Evolutionary conservation across 2,797 vertebrate species (phyloP).

Genomic region (Serranus cabrilla): DNA sequence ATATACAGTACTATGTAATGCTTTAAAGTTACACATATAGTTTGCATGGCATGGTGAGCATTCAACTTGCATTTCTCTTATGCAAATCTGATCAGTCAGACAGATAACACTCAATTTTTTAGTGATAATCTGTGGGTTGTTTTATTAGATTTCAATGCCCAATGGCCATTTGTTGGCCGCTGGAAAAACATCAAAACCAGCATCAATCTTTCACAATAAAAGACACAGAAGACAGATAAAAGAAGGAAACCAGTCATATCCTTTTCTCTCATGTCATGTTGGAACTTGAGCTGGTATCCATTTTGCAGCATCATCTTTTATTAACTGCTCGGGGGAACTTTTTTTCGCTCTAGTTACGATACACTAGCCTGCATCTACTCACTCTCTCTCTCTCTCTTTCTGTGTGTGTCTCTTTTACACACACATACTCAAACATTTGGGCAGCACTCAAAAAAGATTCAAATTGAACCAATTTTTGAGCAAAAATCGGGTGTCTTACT

Average conservation of each 20-base stretch:
- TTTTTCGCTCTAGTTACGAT: constrained; percentile 54
- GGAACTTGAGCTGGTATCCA: constrained; percentile 49
- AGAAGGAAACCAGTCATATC: constrained; percentile 6
- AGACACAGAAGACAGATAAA: not conserved
- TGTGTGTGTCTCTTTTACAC: constrained; percentile 2
- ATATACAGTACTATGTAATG: not conserved
- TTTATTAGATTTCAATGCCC: not conserved
- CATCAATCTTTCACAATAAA: constrained; percentile 23
- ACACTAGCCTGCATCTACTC: constrained; percentile 22
- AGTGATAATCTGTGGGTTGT: not conserved
- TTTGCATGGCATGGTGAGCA: constrained; percentile 1
- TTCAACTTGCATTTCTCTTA: not conserved
- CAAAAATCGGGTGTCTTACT: constrained; percentile 23
- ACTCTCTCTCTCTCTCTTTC: not conserved
- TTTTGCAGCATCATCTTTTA: constrained; percentile 74
- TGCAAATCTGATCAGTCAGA: not conserved
- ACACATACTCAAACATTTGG: not conserved
- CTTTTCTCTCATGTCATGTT: constrained; percentile 23
- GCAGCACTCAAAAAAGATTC: not conserved
- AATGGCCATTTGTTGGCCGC: not conserved
- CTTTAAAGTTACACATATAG: not conserved
- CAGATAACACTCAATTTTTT: not conserved
- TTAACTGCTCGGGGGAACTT: constrained; percentile 55
- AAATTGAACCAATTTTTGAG: not conserved
- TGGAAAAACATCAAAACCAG: not conserved